A percentile compares a stretch with the other conserved stretches of the same genome.
Conservation (phyloP, 2,888 invertebrate species). For the Caenorhabditis plicata region DNA sequence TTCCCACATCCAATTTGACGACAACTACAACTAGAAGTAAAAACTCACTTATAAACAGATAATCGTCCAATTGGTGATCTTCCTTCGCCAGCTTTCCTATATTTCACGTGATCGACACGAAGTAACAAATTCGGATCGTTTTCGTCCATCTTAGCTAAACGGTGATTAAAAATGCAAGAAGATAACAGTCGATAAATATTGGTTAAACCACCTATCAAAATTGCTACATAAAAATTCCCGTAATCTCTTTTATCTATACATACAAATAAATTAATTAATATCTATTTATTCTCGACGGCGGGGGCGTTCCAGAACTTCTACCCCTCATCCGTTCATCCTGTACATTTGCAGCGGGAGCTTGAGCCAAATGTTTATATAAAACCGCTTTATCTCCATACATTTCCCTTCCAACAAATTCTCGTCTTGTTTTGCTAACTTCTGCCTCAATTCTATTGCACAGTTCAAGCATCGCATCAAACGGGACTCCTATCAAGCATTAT, state of each 20-base stretch:
- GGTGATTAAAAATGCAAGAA: background rate
- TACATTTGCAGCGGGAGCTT: slow-evolving; percentile 2
- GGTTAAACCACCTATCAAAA: background rate
- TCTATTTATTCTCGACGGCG: slow-evolving; percentile 3
- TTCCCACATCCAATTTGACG: no score
- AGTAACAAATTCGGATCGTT: slow-evolving; percentile 33
- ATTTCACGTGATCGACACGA: slow-evolving; percentile 57
- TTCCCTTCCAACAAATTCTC: slow-evolving; percentile 32
- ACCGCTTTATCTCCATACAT: slow-evolving; percentile 16
- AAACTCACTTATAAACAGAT: slow-evolving; percentile 35
- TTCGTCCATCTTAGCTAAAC: background rate
- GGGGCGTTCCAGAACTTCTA: slow-evolving; percentile 24
- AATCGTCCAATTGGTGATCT: slow-evolving; percentile 58
- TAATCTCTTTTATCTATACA: background rate
- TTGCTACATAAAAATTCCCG: background rate
- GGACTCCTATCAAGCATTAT: background rate
- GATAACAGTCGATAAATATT: background rate
- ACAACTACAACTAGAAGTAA: no score
- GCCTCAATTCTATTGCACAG: slow-evolving; percentile 10
- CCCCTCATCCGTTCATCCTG: slow-evolving; percentile 6
- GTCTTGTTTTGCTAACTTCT: slow-evolving; percentile 5
- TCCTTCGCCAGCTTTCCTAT: slow-evolving; percentile 54
- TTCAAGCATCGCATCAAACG: slow-evolving; percentile 4
- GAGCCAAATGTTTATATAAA: slow-evolving; percentile 11
- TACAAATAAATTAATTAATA: slow-evolving; percentile 1